A percentile compares a stretch with the other conserved stretches of the same genome.
Conservation (phyloP, 2,888 invertebrate species). For the Ptilodon capucinus region DNA sequence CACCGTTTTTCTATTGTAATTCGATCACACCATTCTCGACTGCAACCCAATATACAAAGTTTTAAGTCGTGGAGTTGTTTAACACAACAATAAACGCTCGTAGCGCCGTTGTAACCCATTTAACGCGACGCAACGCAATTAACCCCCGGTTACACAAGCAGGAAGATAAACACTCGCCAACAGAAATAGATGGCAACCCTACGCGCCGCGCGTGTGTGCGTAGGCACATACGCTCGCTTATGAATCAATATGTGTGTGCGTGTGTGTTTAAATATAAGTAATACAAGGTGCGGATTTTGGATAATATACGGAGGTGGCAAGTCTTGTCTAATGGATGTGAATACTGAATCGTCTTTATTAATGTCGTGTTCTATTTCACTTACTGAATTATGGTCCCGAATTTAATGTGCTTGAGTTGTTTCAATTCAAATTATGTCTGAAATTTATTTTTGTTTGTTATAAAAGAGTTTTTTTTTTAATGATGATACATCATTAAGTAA, state of each 20-base stretch:
- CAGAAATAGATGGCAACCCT: conserved; percentile 62
- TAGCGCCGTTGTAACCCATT: conserved; percentile 43
- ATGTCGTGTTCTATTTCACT: too few relatives aligned
- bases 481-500: too few relatives aligned
- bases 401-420: too few relatives aligned
- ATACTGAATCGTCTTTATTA: background rate
- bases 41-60: conserved; percentile 11
- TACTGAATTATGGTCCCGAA: too few relatives aligned
- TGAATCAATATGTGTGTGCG: conserved; percentile 9
- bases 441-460: too few relatives aligned
- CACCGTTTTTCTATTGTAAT: background rate
- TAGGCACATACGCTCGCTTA: conserved; percentile 5
- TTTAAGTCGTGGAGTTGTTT: conserved; percentile 13
- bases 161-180: conserved; percentile 58
- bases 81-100: conserved; percentile 29
- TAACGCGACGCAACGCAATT: conserved; percentile 31
- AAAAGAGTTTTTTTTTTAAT: too few relatives aligned
- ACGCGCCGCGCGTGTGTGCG: conserved; percentile 27
- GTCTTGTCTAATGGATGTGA: background rate
- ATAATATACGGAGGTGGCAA: conserved; percentile 21
- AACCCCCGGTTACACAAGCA: conserved; percentile 52
- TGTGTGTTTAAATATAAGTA: conserved; percentile 26
- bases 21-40: conserved; percentile 2
- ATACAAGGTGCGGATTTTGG: conserved; percentile 4
- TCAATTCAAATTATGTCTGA: too few relatives aligned